Conservation (phyloP, 2,888 invertebrate species). For the Aradus depressus region DNA sequence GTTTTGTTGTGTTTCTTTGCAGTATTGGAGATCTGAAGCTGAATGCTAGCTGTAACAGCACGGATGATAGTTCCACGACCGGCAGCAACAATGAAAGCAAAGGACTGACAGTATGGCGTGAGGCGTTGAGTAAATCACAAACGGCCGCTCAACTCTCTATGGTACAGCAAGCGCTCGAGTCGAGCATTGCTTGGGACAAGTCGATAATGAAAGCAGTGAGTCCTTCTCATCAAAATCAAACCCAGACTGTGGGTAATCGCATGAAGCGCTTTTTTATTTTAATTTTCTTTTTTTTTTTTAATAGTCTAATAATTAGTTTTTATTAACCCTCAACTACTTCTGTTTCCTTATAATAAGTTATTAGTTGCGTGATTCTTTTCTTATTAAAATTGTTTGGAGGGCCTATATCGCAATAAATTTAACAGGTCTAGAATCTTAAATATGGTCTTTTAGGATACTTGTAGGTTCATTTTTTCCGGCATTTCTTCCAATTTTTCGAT, state of each 20-base stretch:
- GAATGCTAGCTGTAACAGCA: slow-evolving; percentile 16
- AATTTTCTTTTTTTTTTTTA: slow-evolving; percentile 9
- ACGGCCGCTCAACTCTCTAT: slow-evolving; percentile 85
- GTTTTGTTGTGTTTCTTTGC: slow-evolving; percentile 17
- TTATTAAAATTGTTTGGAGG: too few relatives aligned
- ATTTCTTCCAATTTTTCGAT: too few relatives aligned
- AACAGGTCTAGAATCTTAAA: too few relatives aligned
- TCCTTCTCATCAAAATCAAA: slow-evolving; percentile 34
- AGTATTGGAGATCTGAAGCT: slow-evolving; percentile 25
- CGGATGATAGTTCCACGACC: slow-evolving; percentile 9
- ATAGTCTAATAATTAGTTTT: too few relatives aligned
- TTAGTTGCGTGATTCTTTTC: too few relatives aligned
- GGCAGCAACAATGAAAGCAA: slow-evolving; percentile 38
- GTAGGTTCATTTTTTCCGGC: too few relatives aligned
- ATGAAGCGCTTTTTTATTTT: slow-evolving; percentile 19
- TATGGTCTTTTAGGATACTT: too few relatives aligned
- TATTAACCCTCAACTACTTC: too few relatives aligned
- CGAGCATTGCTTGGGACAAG: slow-evolving; percentile 95
- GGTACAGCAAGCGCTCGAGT: slow-evolving; percentile 79
- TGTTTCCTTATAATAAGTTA: too few relatives aligned
- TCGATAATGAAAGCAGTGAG: slow-evolving; percentile 98
- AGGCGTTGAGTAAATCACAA: slow-evolving; percentile 69
- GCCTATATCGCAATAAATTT: too few relatives aligned
- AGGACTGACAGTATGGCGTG: slow-evolving; percentile 78
- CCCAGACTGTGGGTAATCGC: slow-evolving; percentile 27